Conservation (phyloP, 1,140 invertebrate species). For the Drosophila nigromelanica region DNA sequence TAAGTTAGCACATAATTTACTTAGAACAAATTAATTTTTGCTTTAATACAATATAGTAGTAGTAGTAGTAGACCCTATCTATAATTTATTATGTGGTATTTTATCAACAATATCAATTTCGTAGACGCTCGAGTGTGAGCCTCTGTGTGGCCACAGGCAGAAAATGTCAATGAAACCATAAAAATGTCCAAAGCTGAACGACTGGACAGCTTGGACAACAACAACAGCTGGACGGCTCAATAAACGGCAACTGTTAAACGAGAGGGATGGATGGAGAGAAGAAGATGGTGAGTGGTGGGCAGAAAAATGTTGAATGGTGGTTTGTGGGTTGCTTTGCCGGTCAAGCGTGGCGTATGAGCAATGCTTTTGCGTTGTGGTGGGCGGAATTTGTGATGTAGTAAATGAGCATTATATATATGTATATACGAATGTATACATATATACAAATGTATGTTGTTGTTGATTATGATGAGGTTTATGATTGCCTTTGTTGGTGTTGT, state of each 20-base stretch:
- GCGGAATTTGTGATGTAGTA: constrained; percentile 25
- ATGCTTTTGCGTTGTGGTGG: constrained; percentile 8
- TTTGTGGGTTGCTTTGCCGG: constrained; percentile 24
- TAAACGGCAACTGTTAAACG: constrained; percentile 32
- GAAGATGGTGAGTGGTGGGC: constrained; percentile 8
- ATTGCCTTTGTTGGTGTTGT: constrained; percentile 22
- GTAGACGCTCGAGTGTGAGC: constrained; percentile 15
- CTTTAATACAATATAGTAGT: not conserved
- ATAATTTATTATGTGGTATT: constrained; percentile 36
- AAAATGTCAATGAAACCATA: constrained; percentile 75
- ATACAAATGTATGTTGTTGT: constrained; percentile 13
- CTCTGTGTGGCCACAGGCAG: constrained; percentile 22
- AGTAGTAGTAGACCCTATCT: constrained; percentile 3
- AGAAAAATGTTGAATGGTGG: constrained; percentile 18
- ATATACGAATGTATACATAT: not conserved
- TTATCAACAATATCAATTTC: constrained; percentile 48
- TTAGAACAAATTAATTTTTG: constrained; percentile 13
- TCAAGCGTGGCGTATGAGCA: constrained; percentile 39
- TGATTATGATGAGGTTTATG: constrained; percentile 39
- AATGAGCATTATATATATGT: constrained; percentile 26
- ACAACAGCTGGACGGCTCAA: constrained; percentile 26
- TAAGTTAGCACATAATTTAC: constrained; percentile 3
- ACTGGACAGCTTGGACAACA: constrained; percentile 15
- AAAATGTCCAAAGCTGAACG: constrained; percentile 61
- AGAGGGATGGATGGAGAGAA: not conserved